Percentiles rank a stretch among this genome's conserved stretches.
These are phyloP conservation scores for Telmatherina bonti DNA, from an alignment of 2,797 vertebrate species.

Conservation along the genomic window DNA sequence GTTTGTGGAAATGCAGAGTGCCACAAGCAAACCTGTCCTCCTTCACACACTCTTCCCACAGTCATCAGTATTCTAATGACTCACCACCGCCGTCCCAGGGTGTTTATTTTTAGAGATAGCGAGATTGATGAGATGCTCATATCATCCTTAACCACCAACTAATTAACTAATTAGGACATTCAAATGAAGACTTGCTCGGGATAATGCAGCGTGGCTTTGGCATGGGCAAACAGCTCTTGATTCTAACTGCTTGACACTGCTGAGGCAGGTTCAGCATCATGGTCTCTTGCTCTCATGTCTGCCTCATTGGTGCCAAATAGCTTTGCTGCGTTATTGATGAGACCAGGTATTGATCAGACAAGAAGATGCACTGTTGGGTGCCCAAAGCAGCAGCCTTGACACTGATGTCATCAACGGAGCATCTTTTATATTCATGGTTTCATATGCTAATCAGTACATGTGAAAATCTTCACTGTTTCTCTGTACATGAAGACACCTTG, in stretches of 20 bases:
- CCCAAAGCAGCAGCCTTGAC: slow-evolving; percentile 30
- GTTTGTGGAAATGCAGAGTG: slow-evolving; percentile 74
- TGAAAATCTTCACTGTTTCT: slow-evolving; percentile 24
- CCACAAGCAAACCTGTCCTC: slow-evolving; percentile 73
- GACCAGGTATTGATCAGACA: slow-evolving; percentile 54
- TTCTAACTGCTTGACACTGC: slow-evolving; percentile 69
- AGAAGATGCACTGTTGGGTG: slow-evolving; percentile 12
- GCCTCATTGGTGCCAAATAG: slow-evolving; percentile 51
- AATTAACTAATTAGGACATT: slow-evolving; percentile 89
- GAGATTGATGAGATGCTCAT: slow-evolving; percentile 87
- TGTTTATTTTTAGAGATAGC: slow-evolving; percentile 86
- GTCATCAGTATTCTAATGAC: slow-evolving; percentile 86
- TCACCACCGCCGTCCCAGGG: slow-evolving; percentile 75
- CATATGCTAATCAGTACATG: slow-evolving; percentile 22
- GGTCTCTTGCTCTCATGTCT: slow-evolving; percentile 43
- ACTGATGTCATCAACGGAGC: slow-evolving; percentile 15
- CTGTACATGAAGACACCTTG: slow-evolving; percentile 27
- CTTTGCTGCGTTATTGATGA: slow-evolving; percentile 56
- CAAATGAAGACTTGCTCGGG: slow-evolving; percentile 85
- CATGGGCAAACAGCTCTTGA: slow-evolving; percentile 77
- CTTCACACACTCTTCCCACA: slow-evolving; percentile 78
- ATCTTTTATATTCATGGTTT: slow-evolving; percentile 52
- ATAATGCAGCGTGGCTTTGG: slow-evolving; percentile 78
- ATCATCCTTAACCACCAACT: slow-evolving; percentile 88
- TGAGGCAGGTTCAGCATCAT: slow-evolving; percentile 42